Conservation (phyloP, 64 coral and sea anemone species). For the Acropora tenuis region DNA sequence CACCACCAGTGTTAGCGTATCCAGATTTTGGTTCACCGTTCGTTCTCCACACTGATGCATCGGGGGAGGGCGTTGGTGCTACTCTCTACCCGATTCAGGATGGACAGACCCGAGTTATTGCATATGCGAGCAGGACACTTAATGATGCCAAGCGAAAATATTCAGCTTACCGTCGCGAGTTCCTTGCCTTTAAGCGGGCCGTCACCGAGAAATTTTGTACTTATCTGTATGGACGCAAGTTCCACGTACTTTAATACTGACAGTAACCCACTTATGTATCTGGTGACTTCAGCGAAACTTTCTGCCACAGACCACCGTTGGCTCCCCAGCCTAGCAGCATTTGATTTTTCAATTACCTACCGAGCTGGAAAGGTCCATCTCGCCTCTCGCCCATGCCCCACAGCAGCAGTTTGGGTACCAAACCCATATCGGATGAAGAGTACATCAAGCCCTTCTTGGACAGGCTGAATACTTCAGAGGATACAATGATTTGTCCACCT, state of each 20-base stretch:
- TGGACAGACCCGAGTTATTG: slow-evolving; percentile 16
- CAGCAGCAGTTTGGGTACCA: not conserved
- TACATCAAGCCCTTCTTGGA: slow-evolving; percentile 48
- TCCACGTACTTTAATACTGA: slow-evolving; percentile 36
- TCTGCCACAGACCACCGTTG: slow-evolving; percentile 68
- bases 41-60: not conserved
- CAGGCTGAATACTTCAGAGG: not conserved
- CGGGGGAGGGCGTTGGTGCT: slow-evolving; percentile 30
- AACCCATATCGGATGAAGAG: slow-evolving; percentile 1
- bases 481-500: not conserved
- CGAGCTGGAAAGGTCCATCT: slow-evolving; percentile 46
- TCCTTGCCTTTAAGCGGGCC: slow-evolving; percentile 51
- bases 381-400: slow-evolving; percentile 29
- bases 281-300: slow-evolving; percentile 50
- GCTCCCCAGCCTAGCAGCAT: slow-evolving; percentile 49
- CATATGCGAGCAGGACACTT: slow-evolving; percentile 61
- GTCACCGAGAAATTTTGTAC: slow-evolving; percentile 8
- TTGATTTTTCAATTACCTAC: slow-evolving; percentile 73
- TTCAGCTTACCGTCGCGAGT: slow-evolving; percentile 57
- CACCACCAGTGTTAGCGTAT: slow-evolving; percentile 52
- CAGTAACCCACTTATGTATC: slow-evolving; percentile 57
- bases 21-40: slow-evolving; percentile 32
- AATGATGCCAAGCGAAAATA: slow-evolving; percentile 52
- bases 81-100: slow-evolving; percentile 60
- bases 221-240: slow-evolving; percentile 50